Evolutionary conservation across 1,140 invertebrate species (phyloP), one percentile per base, ranked within the genome.

Genomic region (Plectrocnemia conspersa): DNA sequence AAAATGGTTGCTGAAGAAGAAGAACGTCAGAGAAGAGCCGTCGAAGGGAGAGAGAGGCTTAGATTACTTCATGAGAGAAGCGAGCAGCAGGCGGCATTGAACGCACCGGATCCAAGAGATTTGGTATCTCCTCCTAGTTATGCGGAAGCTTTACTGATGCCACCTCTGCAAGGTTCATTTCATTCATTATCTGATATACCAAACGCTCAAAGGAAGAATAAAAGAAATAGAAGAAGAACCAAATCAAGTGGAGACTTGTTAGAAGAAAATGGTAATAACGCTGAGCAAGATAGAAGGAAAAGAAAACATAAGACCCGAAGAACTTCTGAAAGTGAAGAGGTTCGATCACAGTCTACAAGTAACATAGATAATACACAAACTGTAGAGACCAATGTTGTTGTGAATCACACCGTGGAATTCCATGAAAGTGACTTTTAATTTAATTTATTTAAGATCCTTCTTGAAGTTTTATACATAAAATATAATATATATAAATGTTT

Each of bases 131-230:
- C 83, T 46, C 85, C 85, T 1, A 81, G 78, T n/a, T 87, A 88
- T 62, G 81, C 81, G 56, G 85, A 87, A 69, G 85, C 84, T 9
- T 71, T 88, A 44, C 74, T 79, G 6, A 82, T 88, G 79, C 82
- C 83, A 13, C 79, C 82, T 62, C 57, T 81, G 45, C 77, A 77
- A 56, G 65, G 71, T 5, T 81, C 80, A 0, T 77, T 74, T 59
- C 74, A 78, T 61, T 83, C 79, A 13, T 69, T 83, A 58, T 66
- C 73, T 66, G 70, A 54, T 55, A 74, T 64, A 55, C 70, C 59
- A 64, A 74, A 52, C 48, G 77, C 62, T 68, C 69, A 54, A 57
- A 79, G 62, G 58, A 71, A 64, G 64, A 52, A 62, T 9, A 66
- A 68, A 45, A 69, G 72, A 58, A 68, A 69, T 50, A 74, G 71